Evolutionary conservation across 1,140 invertebrate species (phyloP).

Genomic region (Phymorhynchus buccinoides): DNA sequence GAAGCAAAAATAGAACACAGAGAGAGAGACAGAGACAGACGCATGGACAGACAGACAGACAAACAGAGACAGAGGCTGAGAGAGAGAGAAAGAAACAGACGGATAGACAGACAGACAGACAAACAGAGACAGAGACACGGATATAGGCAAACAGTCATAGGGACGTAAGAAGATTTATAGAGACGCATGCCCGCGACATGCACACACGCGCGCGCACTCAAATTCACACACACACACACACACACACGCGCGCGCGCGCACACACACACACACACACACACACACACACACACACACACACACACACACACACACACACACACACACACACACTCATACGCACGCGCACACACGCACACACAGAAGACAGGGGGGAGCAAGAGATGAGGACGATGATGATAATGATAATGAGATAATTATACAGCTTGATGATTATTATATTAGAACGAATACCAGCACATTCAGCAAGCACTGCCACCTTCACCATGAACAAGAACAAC

Average conservation of each 20-base stretch:
- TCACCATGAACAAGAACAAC: background rate
- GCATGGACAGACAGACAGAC: too few species aligned
- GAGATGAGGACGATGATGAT: too few species aligned
- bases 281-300: constrained; percentile 17
- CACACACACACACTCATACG: too few species aligned
- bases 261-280: constrained; percentile 1
- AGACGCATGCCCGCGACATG: background rate
- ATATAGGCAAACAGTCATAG: background rate
- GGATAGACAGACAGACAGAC: too few species aligned
- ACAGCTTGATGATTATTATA: too few species aligned
- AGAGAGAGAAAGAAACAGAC: too few species aligned
- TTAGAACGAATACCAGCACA: too few species aligned
- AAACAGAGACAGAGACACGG: background rate
- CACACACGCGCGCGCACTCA: background rate
- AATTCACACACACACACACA: background rate
- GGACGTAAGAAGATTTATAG: background rate
- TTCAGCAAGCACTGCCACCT: background rate
- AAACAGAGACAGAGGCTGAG: too few species aligned
- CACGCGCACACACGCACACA: too few species aligned
- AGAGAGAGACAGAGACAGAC: too few species aligned
- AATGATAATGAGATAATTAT: too few species aligned
- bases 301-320: constrained; percentile 17
- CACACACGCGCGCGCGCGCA: background rate
- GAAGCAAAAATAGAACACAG: background rate
- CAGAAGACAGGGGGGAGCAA: too few species aligned